Evolutionary conservation across 64 coral and sea anemone genomes (phyloP), one percentile per base, ranked within the genome.

Genomic region (Orbicella faveolata): DNA sequence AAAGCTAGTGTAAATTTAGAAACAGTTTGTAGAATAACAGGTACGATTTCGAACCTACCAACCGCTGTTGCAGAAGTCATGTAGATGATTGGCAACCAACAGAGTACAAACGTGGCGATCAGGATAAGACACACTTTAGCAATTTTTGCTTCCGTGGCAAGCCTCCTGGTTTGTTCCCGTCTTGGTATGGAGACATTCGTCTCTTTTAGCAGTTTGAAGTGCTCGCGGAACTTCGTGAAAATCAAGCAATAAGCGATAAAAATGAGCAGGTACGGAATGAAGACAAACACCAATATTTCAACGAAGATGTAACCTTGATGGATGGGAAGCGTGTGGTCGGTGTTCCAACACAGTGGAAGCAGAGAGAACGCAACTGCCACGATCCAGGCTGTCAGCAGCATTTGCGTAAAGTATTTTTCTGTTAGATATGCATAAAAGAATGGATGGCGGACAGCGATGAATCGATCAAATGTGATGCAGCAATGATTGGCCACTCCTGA

Each of bases 31-130:
- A 87, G 52, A 21, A 65, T 25, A n/a, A 34, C 36, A 55, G 84
- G 84, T 0, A 87, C 73, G 18, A 55, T 69, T 6, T 87, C 84
- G 16, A 13, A 63, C 75, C 67, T 87, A 39, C 62, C 41, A 52
- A 87, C 14, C 52, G 41, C 84, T 12, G 6, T 52, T 54, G 54
- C 84, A 37, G 67, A 30, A 9, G 84, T 87, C 84, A 87, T 87
- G 73, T 87, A 87, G 23, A 87, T 20, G 67, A 87, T 74, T 52
- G 84, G 84, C 35, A 74, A 34, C 84, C 68, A 87, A 55, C 84
- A 74, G 7, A 87, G 84, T 9, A 74, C 26, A 33, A 87, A 87
- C 39, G 73, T 35, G 14, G 73, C 48, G 35, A 57, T 74, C 73
- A 87, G 20, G 13, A 74, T 44, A 6, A 74, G 67, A n/a, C n/a